Percentiles rank a stretch among this genome's conserved stretches.
Evolutionary conservation across 2,113 vertebrate species (phyloP).

Genomic region (Lepus europaeus): DNA sequence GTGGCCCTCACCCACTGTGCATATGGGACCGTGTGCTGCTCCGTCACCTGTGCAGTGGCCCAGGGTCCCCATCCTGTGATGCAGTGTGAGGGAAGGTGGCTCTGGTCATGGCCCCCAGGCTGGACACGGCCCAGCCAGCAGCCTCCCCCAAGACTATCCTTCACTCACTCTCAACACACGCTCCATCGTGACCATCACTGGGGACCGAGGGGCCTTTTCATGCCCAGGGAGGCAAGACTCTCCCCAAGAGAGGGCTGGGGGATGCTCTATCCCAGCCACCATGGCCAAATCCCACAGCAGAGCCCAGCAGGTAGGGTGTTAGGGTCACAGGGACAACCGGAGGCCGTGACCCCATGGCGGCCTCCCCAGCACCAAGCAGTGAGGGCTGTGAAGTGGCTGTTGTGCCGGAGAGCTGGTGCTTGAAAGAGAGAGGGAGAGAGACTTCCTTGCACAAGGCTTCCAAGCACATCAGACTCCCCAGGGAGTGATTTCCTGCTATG

Average conservation of each 20-base stretch:
- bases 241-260: neutral
- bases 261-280: neutral
- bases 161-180: neutral
- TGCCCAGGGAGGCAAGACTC: neutral
- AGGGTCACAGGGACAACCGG: neutral
- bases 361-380: neutral
- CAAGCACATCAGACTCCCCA: conserved; percentile 50
- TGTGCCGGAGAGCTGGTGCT: neutral
- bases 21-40: neutral
- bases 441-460: neutral
- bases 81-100: neutral
- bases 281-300: accelerated
- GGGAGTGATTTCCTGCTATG: conserved; percentile 54
- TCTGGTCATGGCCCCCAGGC: neutral
- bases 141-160: neutral
- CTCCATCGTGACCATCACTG: neutral
- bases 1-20: neutral
- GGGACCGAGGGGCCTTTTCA: neutral
- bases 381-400: neutral
- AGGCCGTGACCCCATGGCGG: neutral
- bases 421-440: neutral
- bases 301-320: neutral
- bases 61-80: neutral
- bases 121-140: neutral
- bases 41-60: neutral